These are phyloP conservation scores for Dolichopus griseipennis DNA, from an alignment of 2,888 invertebrate genomes.

Conservation along the genomic window DNA sequence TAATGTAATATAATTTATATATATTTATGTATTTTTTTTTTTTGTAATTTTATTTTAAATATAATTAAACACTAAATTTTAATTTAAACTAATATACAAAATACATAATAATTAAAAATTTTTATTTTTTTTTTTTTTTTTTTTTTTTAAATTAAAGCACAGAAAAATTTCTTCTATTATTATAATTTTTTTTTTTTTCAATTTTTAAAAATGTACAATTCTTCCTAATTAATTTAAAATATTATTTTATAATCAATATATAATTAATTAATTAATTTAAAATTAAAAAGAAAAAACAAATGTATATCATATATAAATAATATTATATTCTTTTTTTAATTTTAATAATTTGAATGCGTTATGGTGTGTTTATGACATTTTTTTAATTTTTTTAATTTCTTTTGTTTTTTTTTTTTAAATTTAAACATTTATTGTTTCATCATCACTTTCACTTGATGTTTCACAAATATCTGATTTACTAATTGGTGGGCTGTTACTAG, in stretches of 20 bases:
- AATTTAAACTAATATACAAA: not conserved
- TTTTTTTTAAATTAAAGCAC: not conserved
- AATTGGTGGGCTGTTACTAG: slow-evolving; percentile 44
- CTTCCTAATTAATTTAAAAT: not conserved
- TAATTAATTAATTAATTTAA: not conserved
- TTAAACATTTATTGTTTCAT: slow-evolving; percentile 24
- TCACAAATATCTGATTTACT: slow-evolving; percentile 40
- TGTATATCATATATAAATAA: not conserved
- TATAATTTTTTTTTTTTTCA: not conserved
- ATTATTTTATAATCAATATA: not conserved
- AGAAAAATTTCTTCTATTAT: not conserved
- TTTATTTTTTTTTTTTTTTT: not conserved
- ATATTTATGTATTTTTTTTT: too few relatives aligned
- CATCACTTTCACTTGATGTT: slow-evolving; percentile 34
- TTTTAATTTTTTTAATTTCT: not conserved
- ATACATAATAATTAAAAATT: not conserved
- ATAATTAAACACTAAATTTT: not conserved
- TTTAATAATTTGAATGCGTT: not conserved
- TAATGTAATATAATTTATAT: not conserved
- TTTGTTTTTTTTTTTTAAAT: not conserved
- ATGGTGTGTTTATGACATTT: not conserved
- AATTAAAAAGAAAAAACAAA: not conserved
- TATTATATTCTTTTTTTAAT: not conserved
- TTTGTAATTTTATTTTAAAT: not conserved
- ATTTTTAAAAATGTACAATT: too few relatives aligned